Conservation (phyloP, 92 coral and sea anemone genomes). For the Virgularia gustaviana region DNA sequence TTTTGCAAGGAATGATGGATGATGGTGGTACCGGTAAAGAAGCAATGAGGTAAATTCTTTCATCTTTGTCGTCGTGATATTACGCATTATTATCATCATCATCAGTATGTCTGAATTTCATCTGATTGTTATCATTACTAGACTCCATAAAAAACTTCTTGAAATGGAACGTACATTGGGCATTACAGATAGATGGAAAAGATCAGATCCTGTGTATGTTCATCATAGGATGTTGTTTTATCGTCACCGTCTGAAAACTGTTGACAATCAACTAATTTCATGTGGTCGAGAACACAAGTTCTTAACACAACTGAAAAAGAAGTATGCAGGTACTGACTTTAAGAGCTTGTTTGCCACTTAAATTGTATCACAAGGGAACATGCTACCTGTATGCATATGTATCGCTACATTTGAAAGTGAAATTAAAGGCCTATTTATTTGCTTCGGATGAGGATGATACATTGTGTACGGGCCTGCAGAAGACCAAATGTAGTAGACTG, state of each 20-base stretch:
- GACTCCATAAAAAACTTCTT: not conserved
- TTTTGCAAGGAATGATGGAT: constrained; percentile 7
- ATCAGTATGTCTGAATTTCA: not conserved
- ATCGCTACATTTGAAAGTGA: not conserved
- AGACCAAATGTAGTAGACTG: not conserved
- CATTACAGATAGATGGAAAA: constrained; percentile 9
- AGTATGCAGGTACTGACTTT: constrained; percentile 27
- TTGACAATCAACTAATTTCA: not conserved
- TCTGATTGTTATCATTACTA: not conserved
- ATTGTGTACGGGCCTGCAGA: not conserved
- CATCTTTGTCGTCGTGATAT: not conserved
- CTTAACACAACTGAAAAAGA: constrained; percentile 13
- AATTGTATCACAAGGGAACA: not conserved
- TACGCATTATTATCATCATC: not conserved
- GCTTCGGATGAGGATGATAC: not conserved
- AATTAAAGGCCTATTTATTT: not conserved
- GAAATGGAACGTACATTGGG: constrained; percentile 11
- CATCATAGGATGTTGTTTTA: not conserved
- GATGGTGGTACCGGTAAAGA: not conserved
- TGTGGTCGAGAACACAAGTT: constrained; percentile 6
- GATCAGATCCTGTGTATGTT: constrained; percentile 14
- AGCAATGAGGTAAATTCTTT: not conserved
- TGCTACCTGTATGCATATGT: not conserved
- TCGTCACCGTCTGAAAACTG: constrained; percentile 4
- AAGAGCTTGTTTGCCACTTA: no score